These are phyloP conservation scores for Trachelus troglodyta DNA, from an alignment of 2,888 invertebrate genomes.

Conservation along the genomic window DNA sequence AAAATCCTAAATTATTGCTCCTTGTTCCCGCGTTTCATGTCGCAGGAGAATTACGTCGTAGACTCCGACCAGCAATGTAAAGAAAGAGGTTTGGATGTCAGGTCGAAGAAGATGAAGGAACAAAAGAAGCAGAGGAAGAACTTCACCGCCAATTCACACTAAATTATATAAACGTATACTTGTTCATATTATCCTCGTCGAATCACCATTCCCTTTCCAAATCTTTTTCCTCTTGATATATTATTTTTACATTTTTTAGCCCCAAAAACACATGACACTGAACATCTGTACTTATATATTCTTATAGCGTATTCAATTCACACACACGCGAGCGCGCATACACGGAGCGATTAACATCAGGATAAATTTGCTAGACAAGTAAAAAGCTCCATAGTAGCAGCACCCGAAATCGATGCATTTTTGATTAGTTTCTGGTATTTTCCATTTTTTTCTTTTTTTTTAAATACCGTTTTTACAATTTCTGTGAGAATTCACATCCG, in stretches of 20 bases:
- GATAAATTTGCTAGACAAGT: slow-evolving; percentile 41
- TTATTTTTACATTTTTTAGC: slow-evolving; percentile 1
- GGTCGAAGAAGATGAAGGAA: neutral
- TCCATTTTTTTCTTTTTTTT: neutral
- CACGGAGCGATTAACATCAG: neutral
- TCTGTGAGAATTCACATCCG: neutral
- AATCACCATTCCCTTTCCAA: neutral
- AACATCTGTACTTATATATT: neutral
- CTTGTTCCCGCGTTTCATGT: slow-evolving; percentile 59
- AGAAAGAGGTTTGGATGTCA: slow-evolving; percentile 6
- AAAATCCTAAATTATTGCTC: slow-evolving; percentile 43
- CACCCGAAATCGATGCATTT: slow-evolving; percentile 44
- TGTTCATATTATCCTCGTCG: slow-evolving; percentile 12
- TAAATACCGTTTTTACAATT: neutral
- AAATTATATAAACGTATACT: neutral
- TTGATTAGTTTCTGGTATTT: neutral
- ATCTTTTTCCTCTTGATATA: neutral
- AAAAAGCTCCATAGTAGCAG: slow-evolving; percentile 48
- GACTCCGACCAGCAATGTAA: slow-evolving; percentile 8
- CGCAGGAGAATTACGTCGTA: slow-evolving; percentile 1
- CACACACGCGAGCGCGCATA: neutral
- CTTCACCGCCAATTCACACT: neutral
- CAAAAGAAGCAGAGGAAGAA: neutral
- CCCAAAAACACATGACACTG: neutral
- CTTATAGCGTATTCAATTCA: neutral